Conservation (phyloP, 2,113 vertebrate genomes). For the Eptatretus burgeri region DNA sequence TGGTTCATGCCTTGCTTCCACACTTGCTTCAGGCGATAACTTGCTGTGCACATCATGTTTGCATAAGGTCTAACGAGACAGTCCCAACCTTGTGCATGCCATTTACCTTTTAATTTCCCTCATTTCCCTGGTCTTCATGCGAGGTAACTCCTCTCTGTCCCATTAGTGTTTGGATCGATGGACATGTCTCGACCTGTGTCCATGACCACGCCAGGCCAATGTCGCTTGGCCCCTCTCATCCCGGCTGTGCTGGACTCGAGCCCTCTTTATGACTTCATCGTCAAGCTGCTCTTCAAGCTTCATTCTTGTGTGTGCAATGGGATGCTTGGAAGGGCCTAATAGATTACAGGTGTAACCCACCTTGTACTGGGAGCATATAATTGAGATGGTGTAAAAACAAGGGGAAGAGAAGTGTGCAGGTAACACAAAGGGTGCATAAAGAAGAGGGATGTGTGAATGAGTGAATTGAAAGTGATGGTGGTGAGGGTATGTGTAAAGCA, state of each 20-base stretch:
- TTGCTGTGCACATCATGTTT: no score
- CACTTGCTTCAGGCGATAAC: no score
- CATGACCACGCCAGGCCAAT: constrained; percentile 65
- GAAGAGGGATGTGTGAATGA: neutral
- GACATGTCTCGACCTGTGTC: constrained; percentile 70
- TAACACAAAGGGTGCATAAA: neutral
- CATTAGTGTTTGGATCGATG: constrained; percentile 55
- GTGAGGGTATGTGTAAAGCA: no score
- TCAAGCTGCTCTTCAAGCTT: constrained; percentile 81
- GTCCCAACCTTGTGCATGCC: no score
- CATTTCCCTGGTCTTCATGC: no score
- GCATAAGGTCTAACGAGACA: no score
- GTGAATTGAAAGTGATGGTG: neutral
- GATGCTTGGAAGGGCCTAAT: neutral
- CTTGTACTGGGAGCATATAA: no score
- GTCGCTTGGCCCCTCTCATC: constrained; percentile 68
- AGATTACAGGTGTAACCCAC: no score
- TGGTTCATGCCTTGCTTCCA: neutral
- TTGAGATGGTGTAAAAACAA: neutral
- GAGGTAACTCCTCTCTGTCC: neutral
- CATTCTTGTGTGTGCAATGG: constrained; percentile 47
- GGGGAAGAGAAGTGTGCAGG: neutral
- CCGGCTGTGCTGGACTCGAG: constrained; percentile 91
- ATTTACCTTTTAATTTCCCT: no score
- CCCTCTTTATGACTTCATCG: constrained; percentile 74